These are phyloP conservation scores for Alligator mississippiensis DNA, from an alignment of 2,113 vertebrate genomes.

Conservation along the genomic window DNA sequence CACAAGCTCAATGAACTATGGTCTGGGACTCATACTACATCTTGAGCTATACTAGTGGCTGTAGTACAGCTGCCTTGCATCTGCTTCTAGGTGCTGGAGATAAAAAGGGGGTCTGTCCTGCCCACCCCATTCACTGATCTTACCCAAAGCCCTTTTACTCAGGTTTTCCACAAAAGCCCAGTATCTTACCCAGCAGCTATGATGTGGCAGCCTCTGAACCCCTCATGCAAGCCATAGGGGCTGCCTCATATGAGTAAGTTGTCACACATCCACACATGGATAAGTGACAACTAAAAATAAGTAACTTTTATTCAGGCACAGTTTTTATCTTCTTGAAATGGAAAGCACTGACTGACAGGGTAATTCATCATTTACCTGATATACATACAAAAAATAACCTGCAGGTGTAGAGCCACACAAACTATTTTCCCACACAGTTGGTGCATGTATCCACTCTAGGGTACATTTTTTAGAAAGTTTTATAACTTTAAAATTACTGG, in stretches of 20 bases:
- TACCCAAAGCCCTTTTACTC: not conserved
- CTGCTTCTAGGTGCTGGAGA: not conserved
- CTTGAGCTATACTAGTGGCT: not conserved
- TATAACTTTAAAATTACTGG: not conserved
- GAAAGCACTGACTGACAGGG: conserved; percentile 59
- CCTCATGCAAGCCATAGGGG: not conserved
- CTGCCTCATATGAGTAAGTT: not conserved
- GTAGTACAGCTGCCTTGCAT: not conserved
- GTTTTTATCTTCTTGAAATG: conserved; percentile 65
- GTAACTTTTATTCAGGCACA: conserved; percentile 34
- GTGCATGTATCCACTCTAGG: not conserved
- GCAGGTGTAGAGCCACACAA: conserved; percentile 53
- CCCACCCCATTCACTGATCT: not conserved
- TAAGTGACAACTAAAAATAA: conserved; percentile 42
- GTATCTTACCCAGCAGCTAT: not conserved
- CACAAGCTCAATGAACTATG: not conserved
- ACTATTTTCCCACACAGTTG: conserved; percentile 30
- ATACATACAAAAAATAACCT: conserved; percentile 14
- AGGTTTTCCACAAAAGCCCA: not conserved
- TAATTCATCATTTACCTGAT: conserved; percentile 74
- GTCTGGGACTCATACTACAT: not conserved
- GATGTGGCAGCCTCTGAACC: not conserved
- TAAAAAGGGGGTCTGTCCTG: not conserved
- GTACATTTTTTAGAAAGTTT: conserved; percentile 7
- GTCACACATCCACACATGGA: conserved; percentile 5